Evolutionary conservation across 35 echinoderm and acorn worm species (phyloP), one percentile per base, ranked within the genome.

Genomic region (Heliocidaris tuberculata): DNA sequence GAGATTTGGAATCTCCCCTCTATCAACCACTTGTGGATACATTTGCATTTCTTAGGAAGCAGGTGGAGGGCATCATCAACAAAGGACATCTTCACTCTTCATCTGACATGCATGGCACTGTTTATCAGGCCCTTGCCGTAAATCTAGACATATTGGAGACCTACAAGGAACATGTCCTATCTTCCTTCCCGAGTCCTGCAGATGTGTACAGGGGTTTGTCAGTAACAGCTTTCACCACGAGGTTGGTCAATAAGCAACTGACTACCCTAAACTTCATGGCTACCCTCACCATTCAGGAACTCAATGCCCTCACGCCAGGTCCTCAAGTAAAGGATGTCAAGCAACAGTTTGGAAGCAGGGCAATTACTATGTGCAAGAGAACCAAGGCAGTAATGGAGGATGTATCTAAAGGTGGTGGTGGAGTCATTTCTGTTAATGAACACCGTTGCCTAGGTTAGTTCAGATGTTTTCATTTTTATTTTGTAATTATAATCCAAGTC

Each of bases 361-460:
- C 94, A 21, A 30, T 93, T 9, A 95, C 86, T 29, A 85, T 96
- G 13, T 94, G 94, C 78, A 71, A 97, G 50, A 97, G 92, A 88
- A 97, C 94, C 48, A 86, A 94, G 30, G 32, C 88, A 31, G 54
- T 99, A 60, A 97, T 99, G n/a, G 94, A 96, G 29, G 71, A 96
- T 85, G 98, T 99, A 30, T 97, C 98, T 35, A 56, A 93, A 60
- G 98, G 98, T 7, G 92, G 88, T 31, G 98, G 98, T 60, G 98
- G 98, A 90, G 65, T 95, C n/a, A 61, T 99, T 16, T 95, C 95
- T 78, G 94, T 93, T 27, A 94, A 99, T 94, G 98, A 99, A 93
- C 94, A 99, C 96, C 96, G 94, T 49, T 99, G 98, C 96, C 93
- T 99, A 86, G 98, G 98, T 99, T 50, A 93, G 95, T 87, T 93